phyloP scores from a whole-genome alignment of 2,888 invertebrate genomes.

The Penaeus monodon region DNA sequence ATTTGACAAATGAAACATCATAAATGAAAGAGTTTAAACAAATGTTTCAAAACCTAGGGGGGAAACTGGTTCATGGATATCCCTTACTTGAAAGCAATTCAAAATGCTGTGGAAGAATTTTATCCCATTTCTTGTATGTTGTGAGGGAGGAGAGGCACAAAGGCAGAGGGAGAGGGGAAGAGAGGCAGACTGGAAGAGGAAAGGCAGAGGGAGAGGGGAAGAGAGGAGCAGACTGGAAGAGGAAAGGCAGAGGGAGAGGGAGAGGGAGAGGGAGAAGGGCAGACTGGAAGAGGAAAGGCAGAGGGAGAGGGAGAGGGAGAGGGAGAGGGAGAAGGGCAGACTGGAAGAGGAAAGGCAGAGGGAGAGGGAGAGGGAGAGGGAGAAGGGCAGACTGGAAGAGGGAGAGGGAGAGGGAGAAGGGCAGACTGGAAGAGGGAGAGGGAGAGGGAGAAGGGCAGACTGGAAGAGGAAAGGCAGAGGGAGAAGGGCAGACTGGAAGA shows the following conservation, averaged over 20 bases:
- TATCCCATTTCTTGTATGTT: no score
- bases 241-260: no score
- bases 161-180: background rate
- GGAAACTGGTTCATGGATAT: no score
- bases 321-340: background rate
- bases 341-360: background rate
- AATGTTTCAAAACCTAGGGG: no score
- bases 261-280: background rate
- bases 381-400: background rate
- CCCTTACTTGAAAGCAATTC: no score
- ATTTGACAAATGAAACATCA: no score
- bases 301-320: no score
- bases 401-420: background rate
- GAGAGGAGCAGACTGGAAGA: background rate
- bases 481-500: rapidly evolving
- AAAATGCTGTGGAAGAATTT: no score
- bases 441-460: background rate
- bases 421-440: no score
- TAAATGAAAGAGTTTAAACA: no score
- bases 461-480: no score
- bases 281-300: background rate
- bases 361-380: background rate
- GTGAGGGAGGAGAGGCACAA: background rate
- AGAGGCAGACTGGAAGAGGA: no score
- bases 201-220: background rate